These are phyloP conservation scores for Prunella himalayana DNA, from an alignment of 2,113 vertebrate species.

Conservation along the genomic window DNA sequence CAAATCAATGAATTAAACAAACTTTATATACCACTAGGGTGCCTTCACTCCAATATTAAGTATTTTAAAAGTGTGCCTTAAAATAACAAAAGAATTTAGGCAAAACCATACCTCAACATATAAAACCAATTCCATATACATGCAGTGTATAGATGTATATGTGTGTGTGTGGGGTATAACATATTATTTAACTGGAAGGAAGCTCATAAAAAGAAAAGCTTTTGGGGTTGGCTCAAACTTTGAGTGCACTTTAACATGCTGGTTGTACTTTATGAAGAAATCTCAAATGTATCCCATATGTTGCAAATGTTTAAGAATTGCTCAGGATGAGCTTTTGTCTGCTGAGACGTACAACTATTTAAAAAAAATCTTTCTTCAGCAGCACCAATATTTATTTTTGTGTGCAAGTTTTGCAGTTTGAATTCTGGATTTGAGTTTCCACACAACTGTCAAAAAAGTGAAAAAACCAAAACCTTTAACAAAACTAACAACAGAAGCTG, in stretches of 20 bases:
- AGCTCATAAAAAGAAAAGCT: constrained; percentile 51
- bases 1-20: not conserved
- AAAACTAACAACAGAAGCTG: constrained; percentile 29
- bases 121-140: not conserved
- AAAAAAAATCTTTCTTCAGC: constrained; percentile 17
- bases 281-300: constrained; percentile 61
- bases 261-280: constrained; percentile 28
- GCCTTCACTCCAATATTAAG: not conserved
- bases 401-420: constrained; percentile 22
- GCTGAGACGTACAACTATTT: not conserved
- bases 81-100: not conserved
- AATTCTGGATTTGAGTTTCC: constrained; percentile 5
- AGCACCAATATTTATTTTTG: constrained; percentile 49
- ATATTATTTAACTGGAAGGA: constrained; percentile 31
- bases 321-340: constrained; percentile 39
- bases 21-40: not conserved
- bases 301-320: constrained; percentile 35
- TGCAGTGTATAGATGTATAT: not conserved
- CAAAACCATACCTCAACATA: not conserved
- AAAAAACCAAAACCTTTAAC: not conserved
- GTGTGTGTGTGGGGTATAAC: not conserved
- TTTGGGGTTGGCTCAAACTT: constrained; percentile 18
- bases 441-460: not conserved
- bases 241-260: not conserved
- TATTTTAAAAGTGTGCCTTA: not conserved